Conservation (phyloP, 2,888 invertebrate species). For the Philonicus albiceps region DNA sequence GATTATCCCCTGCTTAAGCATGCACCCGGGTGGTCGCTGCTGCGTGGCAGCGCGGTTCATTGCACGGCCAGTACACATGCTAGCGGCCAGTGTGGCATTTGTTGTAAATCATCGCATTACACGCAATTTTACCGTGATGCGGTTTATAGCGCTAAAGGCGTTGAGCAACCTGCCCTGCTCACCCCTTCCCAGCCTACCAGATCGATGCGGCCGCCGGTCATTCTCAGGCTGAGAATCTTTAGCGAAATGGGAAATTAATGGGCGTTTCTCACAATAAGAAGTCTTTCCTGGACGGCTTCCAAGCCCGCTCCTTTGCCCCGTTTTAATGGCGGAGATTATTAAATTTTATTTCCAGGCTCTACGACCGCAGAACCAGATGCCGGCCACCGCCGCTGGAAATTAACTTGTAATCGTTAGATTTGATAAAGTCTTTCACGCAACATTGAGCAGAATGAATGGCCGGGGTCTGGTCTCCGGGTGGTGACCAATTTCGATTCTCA, state of each 20-base stretch:
- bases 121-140: not conserved
- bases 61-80: not conserved
- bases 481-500: not conserved
- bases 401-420: constrained; percentile 29
- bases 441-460: constrained; percentile 28
- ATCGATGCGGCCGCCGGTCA: not conserved
- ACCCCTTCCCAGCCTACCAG: not conserved
- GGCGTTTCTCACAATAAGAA: constrained; percentile 23
- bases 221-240: not conserved
- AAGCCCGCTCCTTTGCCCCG: not conserved
- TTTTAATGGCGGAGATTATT: constrained; percentile 19
- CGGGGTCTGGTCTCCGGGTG: not conserved
- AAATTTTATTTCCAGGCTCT: not conserved
- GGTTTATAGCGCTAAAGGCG: constrained; percentile 12
- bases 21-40: not conserved
- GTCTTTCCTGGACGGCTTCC: not conserved
- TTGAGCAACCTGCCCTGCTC: not conserved
- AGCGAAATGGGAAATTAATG: constrained; percentile 31
- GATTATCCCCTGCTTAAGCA: not conserved
- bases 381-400: not conserved
- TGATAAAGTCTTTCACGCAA: constrained; percentile 14
- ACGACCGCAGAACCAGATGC: not conserved
- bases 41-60: not conserved
- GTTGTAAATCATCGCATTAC: constrained; percentile 24
- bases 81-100: not conserved